A percentile compares a stretch with the other conserved stretches of the same genome.
phyloP scores from a whole-genome alignment of 1,140 invertebrate species.

The Lasioglossum albipes region DNA sequence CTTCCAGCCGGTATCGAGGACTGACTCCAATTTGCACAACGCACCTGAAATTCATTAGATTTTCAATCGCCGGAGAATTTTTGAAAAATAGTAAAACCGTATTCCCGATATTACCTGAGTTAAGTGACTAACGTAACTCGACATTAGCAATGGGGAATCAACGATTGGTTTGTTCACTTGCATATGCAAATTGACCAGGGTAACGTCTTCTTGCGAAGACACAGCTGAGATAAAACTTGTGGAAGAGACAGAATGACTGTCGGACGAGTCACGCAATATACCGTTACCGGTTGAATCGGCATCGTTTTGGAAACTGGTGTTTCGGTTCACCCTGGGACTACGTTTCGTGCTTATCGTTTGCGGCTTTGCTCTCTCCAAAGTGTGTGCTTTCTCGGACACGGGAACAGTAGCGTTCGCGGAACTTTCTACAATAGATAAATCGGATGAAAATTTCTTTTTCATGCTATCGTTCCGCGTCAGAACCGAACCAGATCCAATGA shows the following conservation, averaged over 20 bases:
- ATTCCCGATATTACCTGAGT: conserved; percentile 86
- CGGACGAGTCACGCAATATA: conserved; percentile 80
- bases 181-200: conserved; percentile 95
- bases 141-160: conserved; percentile 95
- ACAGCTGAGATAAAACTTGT: conserved; percentile 95
- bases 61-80: background rate
- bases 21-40: conserved; percentile 86
- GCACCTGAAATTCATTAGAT: conserved; percentile 71
- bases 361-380: conserved; percentile 72
- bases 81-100: background rate
- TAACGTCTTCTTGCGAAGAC: conserved; percentile 96
- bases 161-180: conserved; percentile 97
- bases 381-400: conserved; percentile 72
- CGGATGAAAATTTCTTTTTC: conserved; percentile 81
- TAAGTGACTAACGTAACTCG: conserved; percentile 95
- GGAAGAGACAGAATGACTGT: conserved; percentile 88
- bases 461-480: conserved; percentile 78
- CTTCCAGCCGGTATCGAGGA: conserved; percentile 85
- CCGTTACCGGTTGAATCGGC: conserved; percentile 62
- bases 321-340: conserved; percentile 67
- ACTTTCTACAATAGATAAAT: conserved; percentile 80
- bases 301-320: conserved; percentile 59
- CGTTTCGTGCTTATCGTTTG: conserved; percentile 58
- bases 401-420: conserved; percentile 72
- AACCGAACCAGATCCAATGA: conserved; percentile 79